phyloP scores from a whole-genome alignment of 2,113 vertebrate species.

The Alligator mississippiensis region DNA sequence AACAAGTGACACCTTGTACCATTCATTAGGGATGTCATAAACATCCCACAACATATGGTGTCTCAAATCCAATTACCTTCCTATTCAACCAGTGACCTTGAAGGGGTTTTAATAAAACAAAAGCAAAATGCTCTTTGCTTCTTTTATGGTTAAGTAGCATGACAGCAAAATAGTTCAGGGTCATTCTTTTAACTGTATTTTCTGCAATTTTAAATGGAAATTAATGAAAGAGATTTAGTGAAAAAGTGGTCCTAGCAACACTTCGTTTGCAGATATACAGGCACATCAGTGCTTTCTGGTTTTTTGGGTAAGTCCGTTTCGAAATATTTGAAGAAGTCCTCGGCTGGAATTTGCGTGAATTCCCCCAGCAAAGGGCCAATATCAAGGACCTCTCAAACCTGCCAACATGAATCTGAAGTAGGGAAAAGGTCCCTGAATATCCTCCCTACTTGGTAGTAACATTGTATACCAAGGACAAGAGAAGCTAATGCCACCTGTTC shows the following conservation, averaged over 20 bases:
- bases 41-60: conserved; percentile 50
- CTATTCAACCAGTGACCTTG: conserved; percentile 65
- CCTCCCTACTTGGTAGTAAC: background rate
- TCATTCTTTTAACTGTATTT: background rate
- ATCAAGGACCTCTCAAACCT: background rate
- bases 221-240: background rate
- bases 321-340: background rate
- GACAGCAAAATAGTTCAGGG: background rate
- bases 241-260: background rate
- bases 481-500: background rate
- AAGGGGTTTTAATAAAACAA: background rate
- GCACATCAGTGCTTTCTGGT: rapidly evolving
- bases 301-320: background rate
- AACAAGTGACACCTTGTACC: background rate
- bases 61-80: conserved; percentile 61
- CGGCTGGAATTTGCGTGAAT: background rate
- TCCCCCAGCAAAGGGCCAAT: rapidly evolving
- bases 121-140: background rate
- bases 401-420: background rate
- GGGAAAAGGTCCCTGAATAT: too few species aligned
- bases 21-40: conserved; percentile 44
- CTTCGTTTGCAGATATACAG: background rate
- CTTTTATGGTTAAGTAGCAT: background rate
- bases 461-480: rapidly evolving
- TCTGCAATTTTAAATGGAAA: background rate